Evolutionary conservation across 30 jellyfish, hydroid and myxozoan genomes (phyloP).

Genomic region (Turritopsis rubra): DNA sequence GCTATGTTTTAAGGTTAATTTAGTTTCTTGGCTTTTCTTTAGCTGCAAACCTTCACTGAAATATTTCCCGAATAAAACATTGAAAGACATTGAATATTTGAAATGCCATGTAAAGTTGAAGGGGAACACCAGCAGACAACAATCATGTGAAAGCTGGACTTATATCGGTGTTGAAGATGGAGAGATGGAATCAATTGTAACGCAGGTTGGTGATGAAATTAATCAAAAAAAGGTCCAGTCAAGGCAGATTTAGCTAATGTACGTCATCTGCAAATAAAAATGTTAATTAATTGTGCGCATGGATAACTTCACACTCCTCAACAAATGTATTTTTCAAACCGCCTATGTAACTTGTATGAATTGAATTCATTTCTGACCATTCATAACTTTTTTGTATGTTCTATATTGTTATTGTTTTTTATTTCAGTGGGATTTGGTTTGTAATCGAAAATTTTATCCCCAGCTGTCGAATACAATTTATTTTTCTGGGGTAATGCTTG

Average conservation of each 20-base stretch:
- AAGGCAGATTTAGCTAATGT: too few relatives aligned
- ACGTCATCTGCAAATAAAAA: too few relatives aligned
- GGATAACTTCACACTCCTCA: too few relatives aligned
- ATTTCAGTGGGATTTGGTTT: constrained; percentile 18
- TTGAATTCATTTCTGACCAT: too few relatives aligned
- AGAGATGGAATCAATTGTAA: constrained; percentile 10
- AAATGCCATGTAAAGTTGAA: not conserved
- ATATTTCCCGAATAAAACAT: not conserved
- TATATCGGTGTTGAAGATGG: not conserved
- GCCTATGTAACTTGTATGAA: too few relatives aligned
- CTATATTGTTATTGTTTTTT: not conserved
- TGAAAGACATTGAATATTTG: not conserved
- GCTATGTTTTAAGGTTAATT: not conserved
- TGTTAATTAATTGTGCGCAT: too few relatives aligned
- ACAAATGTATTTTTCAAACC: too few relatives aligned
- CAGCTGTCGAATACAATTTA: constrained; percentile 9
- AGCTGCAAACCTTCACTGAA: not conserved
- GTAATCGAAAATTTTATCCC: not conserved
- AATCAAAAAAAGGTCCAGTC: not conserved
- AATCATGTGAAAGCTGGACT: constrained; percentile 5
- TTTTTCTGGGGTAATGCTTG: constrained; percentile 13
- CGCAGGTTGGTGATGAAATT: not conserved
- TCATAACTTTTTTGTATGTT: too few relatives aligned
- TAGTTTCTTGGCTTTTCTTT: not conserved
- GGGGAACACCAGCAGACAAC: not conserved